Evolutionary conservation across 1,140 invertebrate species (phyloP), one percentile per base, ranked within the genome.

Genomic region (Drosophila carrolli): DNA sequence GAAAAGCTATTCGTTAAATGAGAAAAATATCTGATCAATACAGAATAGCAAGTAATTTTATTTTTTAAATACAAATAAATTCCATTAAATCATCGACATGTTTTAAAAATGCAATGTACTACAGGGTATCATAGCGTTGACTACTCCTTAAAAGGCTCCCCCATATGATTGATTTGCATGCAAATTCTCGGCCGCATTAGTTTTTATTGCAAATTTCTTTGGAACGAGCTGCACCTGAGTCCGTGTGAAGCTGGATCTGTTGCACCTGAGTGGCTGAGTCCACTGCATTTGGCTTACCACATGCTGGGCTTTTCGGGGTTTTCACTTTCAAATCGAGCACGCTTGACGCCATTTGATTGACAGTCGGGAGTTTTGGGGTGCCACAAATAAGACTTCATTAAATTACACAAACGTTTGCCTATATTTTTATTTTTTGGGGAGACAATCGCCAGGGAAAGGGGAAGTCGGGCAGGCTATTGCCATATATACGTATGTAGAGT

Each of bases 271-370:
- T 13, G 35, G 44, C 14, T 38, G 41, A 29, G 65, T 19, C 35
- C 56, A 23, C 27, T 27, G 61, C 41, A 63, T 35, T 16, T 46
- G 4, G 5, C 37, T 37, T 38, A 43, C 41, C 78, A 81, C 78
- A 66, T 72, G 73, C 73, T 61, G 73, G 19, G 61, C 54, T 14
- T 60, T 62, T 67, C 41, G 73, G 43, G 66, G 72, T 83, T 85
- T 88, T 86, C 79, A 80, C 84, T 88, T 86, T 88, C 79, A 71
- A 89, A 88, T 80, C 63, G 55, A 68, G 78, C 61, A 35, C 46
- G 19, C 71, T 66, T 84, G 81, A 63, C 40, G 71, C 75, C 76
- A 40, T 75, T 70, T 86, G 82, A 86, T 88, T 82, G 75, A 85
- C 82, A 86, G 78, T 56, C 58, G 35, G 57, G 43, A 71, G 81